Evolutionary conservation across 2,797 vertebrate species (phyloP).

Genomic region (Miopithecus talapoin): DNA sequence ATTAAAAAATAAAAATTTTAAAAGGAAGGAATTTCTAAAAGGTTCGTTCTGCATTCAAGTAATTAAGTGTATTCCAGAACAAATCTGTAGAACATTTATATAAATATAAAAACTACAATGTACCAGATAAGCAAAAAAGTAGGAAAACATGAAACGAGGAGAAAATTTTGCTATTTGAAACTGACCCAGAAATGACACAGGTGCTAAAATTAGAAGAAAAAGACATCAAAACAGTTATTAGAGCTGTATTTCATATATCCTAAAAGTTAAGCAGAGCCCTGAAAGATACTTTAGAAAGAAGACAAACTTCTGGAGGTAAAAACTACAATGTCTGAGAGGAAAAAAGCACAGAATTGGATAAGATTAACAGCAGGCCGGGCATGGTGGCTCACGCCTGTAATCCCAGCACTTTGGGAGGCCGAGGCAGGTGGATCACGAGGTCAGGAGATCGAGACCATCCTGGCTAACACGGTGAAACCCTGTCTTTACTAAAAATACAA

Average conservation of each 20-base stretch:
- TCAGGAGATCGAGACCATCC: too few relatives aligned
- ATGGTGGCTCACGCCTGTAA: too few relatives aligned
- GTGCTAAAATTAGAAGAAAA: not conserved
- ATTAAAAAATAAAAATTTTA: not conserved
- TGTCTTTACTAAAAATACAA: too few relatives aligned
- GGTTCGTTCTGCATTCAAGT: not conserved
- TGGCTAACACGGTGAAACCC: too few relatives aligned
- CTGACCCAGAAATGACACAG: not conserved
- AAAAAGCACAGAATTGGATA: not conserved
- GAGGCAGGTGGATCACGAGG: too few relatives aligned
- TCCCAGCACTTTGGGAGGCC: too few relatives aligned
- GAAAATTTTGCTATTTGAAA: not conserved
- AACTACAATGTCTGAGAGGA: not conserved
- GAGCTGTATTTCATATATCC: not conserved
- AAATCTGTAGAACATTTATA: not conserved
- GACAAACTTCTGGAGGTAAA: not conserved
- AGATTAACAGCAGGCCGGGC: not conserved
- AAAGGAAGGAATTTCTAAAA: not conserved
- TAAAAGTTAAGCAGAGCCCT: not conserved
- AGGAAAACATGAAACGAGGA: not conserved
- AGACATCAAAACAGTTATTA: not conserved
- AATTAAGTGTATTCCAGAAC: not conserved
- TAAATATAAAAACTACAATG: not conserved
- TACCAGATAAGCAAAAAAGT: not conserved
- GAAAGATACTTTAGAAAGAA: not conserved